Evolutionary conservation across 2,113 vertebrate genomes (phyloP).

Genomic region (Motacilla tschutschensis): DNA sequence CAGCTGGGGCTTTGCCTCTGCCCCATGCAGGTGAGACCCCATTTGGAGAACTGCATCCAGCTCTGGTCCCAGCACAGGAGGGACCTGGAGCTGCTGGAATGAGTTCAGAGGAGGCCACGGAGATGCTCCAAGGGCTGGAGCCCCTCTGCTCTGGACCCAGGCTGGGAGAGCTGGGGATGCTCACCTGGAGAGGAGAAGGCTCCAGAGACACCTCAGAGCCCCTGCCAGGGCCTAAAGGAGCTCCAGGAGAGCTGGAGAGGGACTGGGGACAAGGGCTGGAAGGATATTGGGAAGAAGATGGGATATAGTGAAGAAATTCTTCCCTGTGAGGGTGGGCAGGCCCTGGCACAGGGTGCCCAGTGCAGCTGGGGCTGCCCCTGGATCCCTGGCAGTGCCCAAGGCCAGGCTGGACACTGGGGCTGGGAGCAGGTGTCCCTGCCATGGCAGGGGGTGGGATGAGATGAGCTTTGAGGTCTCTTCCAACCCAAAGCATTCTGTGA

Average conservation of each 20-base stretch:
- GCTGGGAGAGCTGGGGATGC: background rate
- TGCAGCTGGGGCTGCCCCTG: background rate
- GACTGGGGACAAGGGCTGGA: background rate
- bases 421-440: background rate
- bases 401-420: background rate
- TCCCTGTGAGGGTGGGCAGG: rapidly evolving
- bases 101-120: background rate
- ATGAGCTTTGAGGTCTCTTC: background rate
- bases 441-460: background rate
- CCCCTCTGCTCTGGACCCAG: background rate
- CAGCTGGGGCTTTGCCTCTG: background rate
- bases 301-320: background rate
- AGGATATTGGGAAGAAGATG: background rate
- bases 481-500: background rate
- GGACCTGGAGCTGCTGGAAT: background rate
- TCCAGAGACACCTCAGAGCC: background rate
- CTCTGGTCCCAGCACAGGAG: background rate
- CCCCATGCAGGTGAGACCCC: background rate
- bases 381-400: background rate
- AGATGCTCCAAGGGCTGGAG: rapidly evolving
- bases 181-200: background rate
- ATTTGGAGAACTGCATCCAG: background rate
- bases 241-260: background rate
- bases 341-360: background rate
- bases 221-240: background rate